Base-by-base conservation (phyloP, 1,140 invertebrate genomes). In the Cydia fagiglandana region DNA sequence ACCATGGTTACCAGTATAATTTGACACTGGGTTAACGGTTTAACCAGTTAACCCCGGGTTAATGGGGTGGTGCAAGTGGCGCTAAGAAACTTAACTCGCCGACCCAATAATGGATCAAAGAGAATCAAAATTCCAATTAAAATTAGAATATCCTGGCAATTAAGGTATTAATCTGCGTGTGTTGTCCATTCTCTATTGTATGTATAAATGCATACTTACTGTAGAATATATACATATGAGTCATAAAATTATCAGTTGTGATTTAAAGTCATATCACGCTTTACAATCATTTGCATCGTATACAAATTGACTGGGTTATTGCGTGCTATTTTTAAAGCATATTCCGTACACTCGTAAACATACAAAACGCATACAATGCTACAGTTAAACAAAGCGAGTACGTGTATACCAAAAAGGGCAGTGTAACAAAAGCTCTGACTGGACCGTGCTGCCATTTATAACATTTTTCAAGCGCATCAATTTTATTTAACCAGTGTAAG, bases 241-340 rank as follows among this genome's bases (percentile, higher is more conserved):
- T 56, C 56, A 61, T 24, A 61, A 12, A 61, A 61, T 61, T 20
- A 61, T 61, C 56, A 61, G 56, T 56, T n/a, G n/a, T 61, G 56
- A 61, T 61, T 61, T 61, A 61, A 61, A 61, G 56, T 24, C 56
- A 61, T 12, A 61, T 24, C 56, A 61, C 20, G 56, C 56, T 12
- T 61, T 61, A n/a, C 20, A 56, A 17, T 6, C 12, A 61, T 61
- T 24, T 61, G 56, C 56, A 61, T 61, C 20, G 20, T 61, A 61
- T 24, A 61, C 56, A 61, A 61, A 61, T 61, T 61, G 56, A 24
- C 56, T 7, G 20, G 0, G 17, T 61, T 61, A 61, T 24, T 61
- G 56, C 56, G 56, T 10, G 20, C 10, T 24, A 61, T 20, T 61
- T 24, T 24, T 12, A 24, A 61, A 56, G 6, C 53, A 56, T 61